Percentiles rank a stretch among this genome's conserved stretches.
These are phyloP conservation scores for Bedellia somnulentella DNA, from an alignment of 2,888 invertebrate genomes.

Conservation along the genomic window DNA sequence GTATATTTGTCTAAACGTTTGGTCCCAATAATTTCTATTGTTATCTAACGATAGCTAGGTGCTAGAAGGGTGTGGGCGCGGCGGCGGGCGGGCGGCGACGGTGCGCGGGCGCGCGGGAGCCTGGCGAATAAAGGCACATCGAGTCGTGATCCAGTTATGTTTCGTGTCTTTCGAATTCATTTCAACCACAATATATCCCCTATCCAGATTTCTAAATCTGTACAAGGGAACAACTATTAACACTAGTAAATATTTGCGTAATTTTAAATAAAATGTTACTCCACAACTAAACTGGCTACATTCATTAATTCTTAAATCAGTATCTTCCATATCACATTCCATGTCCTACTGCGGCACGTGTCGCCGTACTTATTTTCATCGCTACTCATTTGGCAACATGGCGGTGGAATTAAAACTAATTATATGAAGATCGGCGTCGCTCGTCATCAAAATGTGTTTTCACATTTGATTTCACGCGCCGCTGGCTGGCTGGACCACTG, in stretches of 20 bases:
- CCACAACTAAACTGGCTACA: constrained; percentile 38
- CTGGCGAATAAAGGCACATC: constrained; percentile 59
- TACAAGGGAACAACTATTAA: constrained; percentile 26
- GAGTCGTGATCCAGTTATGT: constrained; percentile 46
- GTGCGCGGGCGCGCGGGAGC: constrained; percentile 39
- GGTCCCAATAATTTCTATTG: constrained; percentile 60
- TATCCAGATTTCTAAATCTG: constrained; percentile 53
- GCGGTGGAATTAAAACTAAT: constrained; percentile 51
- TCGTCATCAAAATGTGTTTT: constrained; percentile 23
- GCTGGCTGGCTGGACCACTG: constrained; percentile 40
- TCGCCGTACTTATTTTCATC: too few relatives aligned
- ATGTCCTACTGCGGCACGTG: constrained; percentile 34
- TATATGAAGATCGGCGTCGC: constrained; percentile 20
- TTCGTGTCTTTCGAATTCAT: constrained; percentile 23
- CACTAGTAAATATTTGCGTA: constrained; percentile 21
- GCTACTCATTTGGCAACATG: constrained; percentile 56
- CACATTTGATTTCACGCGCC: constrained; percentile 47
- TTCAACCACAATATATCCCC: too few relatives aligned
- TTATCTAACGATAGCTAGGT: constrained; percentile 14
- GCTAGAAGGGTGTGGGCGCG: constrained; percentile 10
- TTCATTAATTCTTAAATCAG: too few relatives aligned
- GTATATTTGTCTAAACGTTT: constrained; percentile 59
- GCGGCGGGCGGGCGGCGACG: constrained; percentile 34
- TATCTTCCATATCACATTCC: constrained; percentile 50
- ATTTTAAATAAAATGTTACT: constrained; percentile 39